Evolutionary conservation across 2,113 vertebrate genomes (phyloP).

Genomic region (Esox niger): DNA sequence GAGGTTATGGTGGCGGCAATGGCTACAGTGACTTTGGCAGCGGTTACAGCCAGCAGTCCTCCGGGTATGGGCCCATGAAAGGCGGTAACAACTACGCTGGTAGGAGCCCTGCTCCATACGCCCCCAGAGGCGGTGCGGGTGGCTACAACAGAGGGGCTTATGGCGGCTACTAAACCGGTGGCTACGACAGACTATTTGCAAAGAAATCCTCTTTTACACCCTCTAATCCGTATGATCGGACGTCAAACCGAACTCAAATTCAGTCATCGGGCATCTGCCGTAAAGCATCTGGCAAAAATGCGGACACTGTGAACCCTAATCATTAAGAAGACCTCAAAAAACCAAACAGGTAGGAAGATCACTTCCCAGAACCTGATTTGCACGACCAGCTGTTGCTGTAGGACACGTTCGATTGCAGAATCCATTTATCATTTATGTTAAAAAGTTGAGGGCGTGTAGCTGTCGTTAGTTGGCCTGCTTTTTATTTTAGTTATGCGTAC

Average conservation of each 20-base stretch:
- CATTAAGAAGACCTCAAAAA: conserved; percentile 62
- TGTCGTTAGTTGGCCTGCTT: conserved; percentile 51
- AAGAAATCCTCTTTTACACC: conserved; percentile 7
- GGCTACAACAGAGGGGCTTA: conserved; percentile 65
- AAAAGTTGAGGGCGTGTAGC: conserved; percentile 47
- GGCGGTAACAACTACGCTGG: conserved; percentile 75
- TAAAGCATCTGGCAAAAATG: conserved; percentile 58
- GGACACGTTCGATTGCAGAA: conserved; percentile 50
- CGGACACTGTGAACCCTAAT: conserved; percentile 49
- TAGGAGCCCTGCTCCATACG: conserved; percentile 83
- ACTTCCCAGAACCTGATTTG: conserved; percentile 66
- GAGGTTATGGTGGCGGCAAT: conserved; percentile 82
- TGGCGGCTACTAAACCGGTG: conserved; percentile 48
- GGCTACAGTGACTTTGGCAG: conserved; percentile 89
- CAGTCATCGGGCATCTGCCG: conserved; percentile 58
- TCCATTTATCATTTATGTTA: conserved; percentile 39
- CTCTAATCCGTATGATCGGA: conserved; percentile 48
- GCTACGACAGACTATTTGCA: conserved; percentile 9
- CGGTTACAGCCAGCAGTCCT: conserved; percentile 84
- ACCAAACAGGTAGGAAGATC: conserved; percentile 75
- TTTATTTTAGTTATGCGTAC: conserved; percentile 59
- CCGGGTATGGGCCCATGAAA: conserved; percentile 90
- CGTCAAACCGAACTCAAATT: conserved; percentile 46
- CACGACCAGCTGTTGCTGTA: conserved; percentile 57
- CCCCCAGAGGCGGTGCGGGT: conserved; percentile 70